Evolutionary conservation across 2,888 invertebrate species (phyloP), one percentile per base, ranked within the genome.

Genomic region (Erebia ligea): DNA sequence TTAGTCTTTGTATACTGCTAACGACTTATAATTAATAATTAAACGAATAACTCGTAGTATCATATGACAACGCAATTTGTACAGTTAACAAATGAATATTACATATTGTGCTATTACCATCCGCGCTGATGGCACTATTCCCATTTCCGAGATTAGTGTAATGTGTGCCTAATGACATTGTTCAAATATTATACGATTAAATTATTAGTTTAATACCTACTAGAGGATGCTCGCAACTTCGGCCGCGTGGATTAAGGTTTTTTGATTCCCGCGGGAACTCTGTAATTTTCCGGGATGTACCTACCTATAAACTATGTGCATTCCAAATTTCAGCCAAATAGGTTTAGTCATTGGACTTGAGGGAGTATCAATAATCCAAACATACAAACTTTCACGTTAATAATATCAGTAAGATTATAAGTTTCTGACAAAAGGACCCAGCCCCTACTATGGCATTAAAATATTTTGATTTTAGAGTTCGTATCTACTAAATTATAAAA

Each of bases 71-170:
- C 19, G 50, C 61, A 48, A 68, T 73, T 70, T 70, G 56, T 59
- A 64, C 59, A 65, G 68, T 64, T 40, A 65, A 68, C 54, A 40
- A 34, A 58, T 58, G 25, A 58, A 58, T 58, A 58, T 40, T 58
- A 58, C 40, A 58, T 40, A 58, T 17, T 54, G 19, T 54, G 10
- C 40, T n/a, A 58, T 58, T 58, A 58, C 9, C n/a, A 58, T 40
- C 40, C 34, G 34, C 34, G 34, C 68, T 73, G 70, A 73, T 73
- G 70, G 68, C 68, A 21, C 61, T 45, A 56, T 68, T 70, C 45
- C 68, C 68, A 65, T 73, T 73, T 70, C 68, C 45, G 61, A 66
- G 61, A 61, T 68, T 65, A 65, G 54, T n/a, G 68, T 64, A 48
- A 45, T 64, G 50, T 54, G 54, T 54, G 54, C 11, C 54, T 54